phyloP scores from a whole-genome alignment of 2,888 invertebrate species.

The Orthonevra nobilis region DNA sequence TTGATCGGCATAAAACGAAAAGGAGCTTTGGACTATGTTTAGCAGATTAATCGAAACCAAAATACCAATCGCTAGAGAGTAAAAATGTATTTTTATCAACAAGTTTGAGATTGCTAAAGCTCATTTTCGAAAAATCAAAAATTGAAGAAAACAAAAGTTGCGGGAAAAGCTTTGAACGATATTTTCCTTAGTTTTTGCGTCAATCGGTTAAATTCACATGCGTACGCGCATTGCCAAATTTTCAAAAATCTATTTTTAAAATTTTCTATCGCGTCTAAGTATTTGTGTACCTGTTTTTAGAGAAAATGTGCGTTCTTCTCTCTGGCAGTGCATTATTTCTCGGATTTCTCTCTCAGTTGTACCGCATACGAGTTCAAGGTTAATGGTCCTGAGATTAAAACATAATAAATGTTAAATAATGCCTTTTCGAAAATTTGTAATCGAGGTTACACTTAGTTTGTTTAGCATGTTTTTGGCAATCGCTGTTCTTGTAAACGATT shows the following conservation, averaged over 20 bases:
- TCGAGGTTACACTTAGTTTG: constrained; percentile 28
- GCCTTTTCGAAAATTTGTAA: not conserved
- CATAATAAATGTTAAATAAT: not conserved
- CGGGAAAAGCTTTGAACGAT: constrained; percentile 28
- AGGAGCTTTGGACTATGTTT: constrained; percentile 62
- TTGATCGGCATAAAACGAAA: too few relatives aligned
- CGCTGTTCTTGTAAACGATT: not conserved
- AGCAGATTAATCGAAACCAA: constrained; percentile 58
- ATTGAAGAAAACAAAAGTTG: not conserved
- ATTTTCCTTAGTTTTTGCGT: too few relatives aligned
- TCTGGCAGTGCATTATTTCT: constrained; percentile 9
- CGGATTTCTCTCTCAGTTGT: not conserved
- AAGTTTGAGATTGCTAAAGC: constrained; percentile 68
- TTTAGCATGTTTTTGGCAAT: constrained; percentile 32
- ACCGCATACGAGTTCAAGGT: constrained; percentile 50
- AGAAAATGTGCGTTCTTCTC: constrained; percentile 26
- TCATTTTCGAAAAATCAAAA: constrained; percentile 6
- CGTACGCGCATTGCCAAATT: constrained; percentile 65
- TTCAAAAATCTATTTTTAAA: constrained; percentile 58
- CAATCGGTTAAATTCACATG: constrained; percentile 21
- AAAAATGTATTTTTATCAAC: constrained; percentile 70
- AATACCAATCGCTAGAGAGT: constrained; percentile 50
- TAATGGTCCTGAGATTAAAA: constrained; percentile 27
- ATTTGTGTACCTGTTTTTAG: constrained; percentile 24
- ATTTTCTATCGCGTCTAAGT: constrained; percentile 4